These are phyloP conservation scores for Microcebus griseorufus DNA, from an alignment of 2,113 vertebrate species.

Conservation along the genomic window DNA sequence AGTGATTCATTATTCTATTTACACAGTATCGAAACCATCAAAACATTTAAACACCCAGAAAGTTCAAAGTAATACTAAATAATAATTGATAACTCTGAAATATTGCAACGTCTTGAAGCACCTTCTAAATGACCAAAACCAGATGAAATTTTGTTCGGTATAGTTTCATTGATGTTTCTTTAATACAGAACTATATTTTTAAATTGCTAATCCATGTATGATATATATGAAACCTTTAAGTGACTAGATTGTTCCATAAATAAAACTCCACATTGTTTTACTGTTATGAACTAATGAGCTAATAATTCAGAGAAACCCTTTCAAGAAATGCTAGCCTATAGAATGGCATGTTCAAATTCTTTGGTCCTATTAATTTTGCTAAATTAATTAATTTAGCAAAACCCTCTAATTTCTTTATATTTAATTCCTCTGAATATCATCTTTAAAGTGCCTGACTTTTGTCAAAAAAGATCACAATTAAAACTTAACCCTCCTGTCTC, in stretches of 20 bases:
- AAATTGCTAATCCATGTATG: constrained; percentile 4
- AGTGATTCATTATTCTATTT: constrained; percentile 25
- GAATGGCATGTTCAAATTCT: background rate
- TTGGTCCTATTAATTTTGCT: background rate
- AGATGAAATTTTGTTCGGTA: constrained; percentile 25
- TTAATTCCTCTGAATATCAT: background rate
- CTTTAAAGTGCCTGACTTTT: background rate
- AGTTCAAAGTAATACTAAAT: constrained; percentile 47
- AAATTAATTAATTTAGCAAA: background rate
- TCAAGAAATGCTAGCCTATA: constrained; percentile 31
- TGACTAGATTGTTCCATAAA: constrained; percentile 22
- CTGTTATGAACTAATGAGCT: background rate
- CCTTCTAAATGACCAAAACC: constrained; percentile 12
- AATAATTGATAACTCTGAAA: constrained; percentile 44
- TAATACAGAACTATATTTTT: constrained; percentile 37
- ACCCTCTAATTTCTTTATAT: background rate
- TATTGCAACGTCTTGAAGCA: constrained; percentile 24
- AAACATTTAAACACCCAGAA: constrained; percentile 50
- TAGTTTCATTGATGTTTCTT: constrained; percentile 20
- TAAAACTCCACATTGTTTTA: background rate
- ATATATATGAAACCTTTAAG: constrained; percentile 39
- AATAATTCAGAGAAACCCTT: constrained; percentile 20
- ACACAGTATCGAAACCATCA: constrained; percentile 21
- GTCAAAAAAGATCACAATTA: background rate
- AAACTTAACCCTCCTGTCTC: background rate